These are phyloP conservation scores for Podarcis raffonei DNA, from an alignment of 2,113 vertebrate species.

Conservation along the genomic window DNA sequence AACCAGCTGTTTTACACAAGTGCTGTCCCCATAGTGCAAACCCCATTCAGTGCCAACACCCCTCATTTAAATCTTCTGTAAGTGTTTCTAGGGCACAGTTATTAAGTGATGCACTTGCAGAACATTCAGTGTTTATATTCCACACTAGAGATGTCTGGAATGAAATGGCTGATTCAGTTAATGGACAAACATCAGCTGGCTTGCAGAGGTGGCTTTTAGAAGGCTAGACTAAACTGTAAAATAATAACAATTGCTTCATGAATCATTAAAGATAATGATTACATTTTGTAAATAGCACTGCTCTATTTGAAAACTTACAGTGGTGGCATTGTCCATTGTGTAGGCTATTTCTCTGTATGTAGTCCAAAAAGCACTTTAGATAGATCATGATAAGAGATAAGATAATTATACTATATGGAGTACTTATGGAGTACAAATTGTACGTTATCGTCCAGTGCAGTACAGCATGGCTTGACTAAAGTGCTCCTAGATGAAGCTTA, in stretches of 20 bases:
- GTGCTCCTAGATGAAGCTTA: not conserved
- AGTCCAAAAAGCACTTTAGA: not conserved
- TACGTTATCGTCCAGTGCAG: not conserved
- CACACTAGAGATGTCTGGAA: not conserved
- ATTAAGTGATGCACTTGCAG: not conserved
- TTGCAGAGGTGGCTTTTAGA: constrained; percentile 35
- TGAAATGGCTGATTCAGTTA: not conserved
- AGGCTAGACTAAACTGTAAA: constrained; percentile 39
- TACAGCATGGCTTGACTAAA: not conserved
- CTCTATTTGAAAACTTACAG: constrained; percentile 23
- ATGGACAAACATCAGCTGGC: not conserved
- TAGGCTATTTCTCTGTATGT: not conserved
- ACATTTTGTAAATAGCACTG: constrained; percentile 17
- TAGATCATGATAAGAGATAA: not conserved
- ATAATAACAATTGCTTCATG: constrained; percentile 39
- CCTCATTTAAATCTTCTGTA: not conserved
- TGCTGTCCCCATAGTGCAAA: not conserved
- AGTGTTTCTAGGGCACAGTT: not conserved
- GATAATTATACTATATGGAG: not conserved
- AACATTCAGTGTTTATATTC: not conserved
- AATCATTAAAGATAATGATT: constrained; percentile 54
- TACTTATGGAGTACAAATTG: not conserved
- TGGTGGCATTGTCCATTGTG: not conserved
- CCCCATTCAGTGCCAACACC: not conserved
- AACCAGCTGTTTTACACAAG: not conserved